Base-by-base conservation (phyloP, 1,140 invertebrate genomes). In the Pseudomyrmex gracilis region DNA sequence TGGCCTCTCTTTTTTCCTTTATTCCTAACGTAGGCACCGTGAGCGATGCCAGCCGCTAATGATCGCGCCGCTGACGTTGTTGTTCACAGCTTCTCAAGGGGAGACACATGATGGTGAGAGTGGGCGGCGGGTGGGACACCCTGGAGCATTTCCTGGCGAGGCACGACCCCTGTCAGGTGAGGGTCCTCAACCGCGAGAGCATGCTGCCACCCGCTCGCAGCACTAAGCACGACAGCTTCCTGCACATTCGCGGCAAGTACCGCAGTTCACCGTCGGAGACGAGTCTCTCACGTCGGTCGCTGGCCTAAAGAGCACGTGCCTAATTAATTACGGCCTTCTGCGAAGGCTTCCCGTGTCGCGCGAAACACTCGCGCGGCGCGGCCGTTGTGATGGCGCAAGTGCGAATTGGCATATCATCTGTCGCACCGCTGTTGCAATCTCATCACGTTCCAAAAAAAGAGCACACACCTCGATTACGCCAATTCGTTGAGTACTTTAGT, bases 51-150 rank as follows among this genome's bases (percentile, higher is more conserved):
- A 47, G 24, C 55, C n/a, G 13, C 47, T 87, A 85, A 85, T 78
- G 63, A 88, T 8, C 49, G n/a, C 10, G 47, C 0, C 47, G 34
- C 64, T 68, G 58, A 83, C 61, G 53, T 34, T 34, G 34, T 34
- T 93, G 85, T 87, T 95, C 94, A 13, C 94, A 98, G 97, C 93
- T 98, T 88, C 94, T 98, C 89, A 98, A 98, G 91, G 97, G 97
- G 63, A 95, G 96, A 60, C 97, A 98, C 93, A 98, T 98, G 95
- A 99, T 99, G 98, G 98, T 99, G 12, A 96, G 98, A 89, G 98
- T 99, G 20, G 98, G 98, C 60, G 98, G 98, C 67, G 97, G 98
- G 60, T 98, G 98, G 98, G 97, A 98, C 93, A 98, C 98, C 10
- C 94, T 99, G 90, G 97, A 98, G 91, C 97, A 98, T 94, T 99